phyloP scores from a whole-genome alignment of 1,140 invertebrate species.

The Heliconius eleuchia region DNA sequence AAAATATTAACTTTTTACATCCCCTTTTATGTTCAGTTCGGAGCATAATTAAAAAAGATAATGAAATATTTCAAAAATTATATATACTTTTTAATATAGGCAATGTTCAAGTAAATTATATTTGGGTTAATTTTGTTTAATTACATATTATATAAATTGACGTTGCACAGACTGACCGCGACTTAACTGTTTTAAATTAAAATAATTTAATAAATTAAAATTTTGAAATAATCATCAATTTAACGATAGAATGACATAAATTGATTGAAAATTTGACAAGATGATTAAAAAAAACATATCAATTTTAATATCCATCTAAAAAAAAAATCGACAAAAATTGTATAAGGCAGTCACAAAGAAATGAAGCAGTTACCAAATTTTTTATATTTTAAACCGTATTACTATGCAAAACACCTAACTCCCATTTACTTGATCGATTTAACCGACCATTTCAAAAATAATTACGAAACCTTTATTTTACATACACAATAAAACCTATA shows the following conservation, averaged over 20 bases:
- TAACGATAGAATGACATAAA: no score
- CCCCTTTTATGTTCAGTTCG: constrained; percentile 33
- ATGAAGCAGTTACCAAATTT: neutral
- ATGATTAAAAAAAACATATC: neutral
- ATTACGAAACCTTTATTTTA: neutral
- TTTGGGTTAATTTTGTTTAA: constrained; percentile 7
- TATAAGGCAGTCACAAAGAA: neutral
- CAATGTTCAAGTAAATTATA: constrained; percentile 2
- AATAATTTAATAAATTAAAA: neutral
- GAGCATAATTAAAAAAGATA: constrained; percentile 40
- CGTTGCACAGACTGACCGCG: neutral
- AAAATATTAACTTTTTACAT: constrained; percentile 39
- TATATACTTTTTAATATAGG: constrained; percentile 19
- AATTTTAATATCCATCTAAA: neutral
- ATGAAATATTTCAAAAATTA: constrained; percentile 36
- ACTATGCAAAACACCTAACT: neutral
- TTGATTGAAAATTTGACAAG: no score
- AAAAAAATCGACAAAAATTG: neutral
- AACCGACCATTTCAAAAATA: constrained; percentile 7
- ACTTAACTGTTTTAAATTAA: neutral
- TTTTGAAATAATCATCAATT: neutral
- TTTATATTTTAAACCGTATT: neutral
- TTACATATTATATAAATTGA: neutral
- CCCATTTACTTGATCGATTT: neutral
- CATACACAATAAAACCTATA: constrained; percentile 40